Conservation (phyloP, 2,888 invertebrate genomes). For the Scaptomyza tumidula region DNA sequence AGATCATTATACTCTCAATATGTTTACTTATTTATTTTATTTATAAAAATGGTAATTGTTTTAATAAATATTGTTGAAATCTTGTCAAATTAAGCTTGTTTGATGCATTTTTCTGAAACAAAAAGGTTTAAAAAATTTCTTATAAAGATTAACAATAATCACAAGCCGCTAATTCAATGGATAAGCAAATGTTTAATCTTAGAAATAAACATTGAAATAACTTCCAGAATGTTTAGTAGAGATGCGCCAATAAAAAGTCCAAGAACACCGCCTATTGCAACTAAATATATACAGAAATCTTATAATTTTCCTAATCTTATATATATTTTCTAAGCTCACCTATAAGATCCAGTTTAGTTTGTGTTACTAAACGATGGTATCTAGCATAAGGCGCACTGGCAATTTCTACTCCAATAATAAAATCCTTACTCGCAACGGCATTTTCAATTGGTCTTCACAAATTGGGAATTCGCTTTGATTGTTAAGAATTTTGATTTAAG, state of each 20-base stretch:
- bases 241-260: conserved; percentile 70
- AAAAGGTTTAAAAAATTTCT: too few species aligned
- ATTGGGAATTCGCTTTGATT: too few species aligned
- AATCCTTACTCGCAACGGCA: not conserved
- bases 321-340: conserved; percentile 39
- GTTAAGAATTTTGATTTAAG: too few species aligned
- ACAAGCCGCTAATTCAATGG: not conserved
- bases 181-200: conserved; percentile 6
- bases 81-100: too few species aligned
- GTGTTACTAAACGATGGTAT: conserved; percentile 69
- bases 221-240: conserved; percentile 56
- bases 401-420: conserved; percentile 58
- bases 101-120: too few species aligned
- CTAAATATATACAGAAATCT: conserved; percentile 41
- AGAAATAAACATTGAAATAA: conserved; percentile 23
- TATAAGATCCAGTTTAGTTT: conserved; percentile 69
- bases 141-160: too few species aligned
- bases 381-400: conserved; percentile 62
- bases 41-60: conserved; percentile 7
- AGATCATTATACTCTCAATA: conserved; percentile 4
- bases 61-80: not conserved
- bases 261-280: conserved; percentile 73
- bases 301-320: not conserved
- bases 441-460: conserved; percentile 54
- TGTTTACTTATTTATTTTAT: conserved; percentile 1